Evolutionary conservation across 64 coral and sea anemone genomes (phyloP).

Genomic region (Montipora efflorescens): DNA sequence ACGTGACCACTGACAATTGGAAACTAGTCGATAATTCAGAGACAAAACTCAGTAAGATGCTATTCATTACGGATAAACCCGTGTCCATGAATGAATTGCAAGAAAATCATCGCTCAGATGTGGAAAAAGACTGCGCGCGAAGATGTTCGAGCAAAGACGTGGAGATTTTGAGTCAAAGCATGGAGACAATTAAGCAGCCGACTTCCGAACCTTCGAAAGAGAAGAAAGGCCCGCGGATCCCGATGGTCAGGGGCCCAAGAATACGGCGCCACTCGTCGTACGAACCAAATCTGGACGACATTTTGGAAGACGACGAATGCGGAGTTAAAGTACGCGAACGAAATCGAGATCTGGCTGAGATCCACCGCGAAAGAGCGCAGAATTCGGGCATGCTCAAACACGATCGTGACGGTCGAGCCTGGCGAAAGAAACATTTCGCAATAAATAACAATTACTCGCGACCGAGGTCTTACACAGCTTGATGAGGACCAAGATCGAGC

Average conservation of each 20-base stretch:
- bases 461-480: constrained; percentile 42
- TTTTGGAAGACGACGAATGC: constrained; percentile 59
- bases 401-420: constrained; percentile 46
- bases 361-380: constrained; percentile 54
- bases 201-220: not conserved
- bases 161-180: constrained; percentile 59
- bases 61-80: constrained; percentile 64
- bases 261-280: constrained; percentile 67
- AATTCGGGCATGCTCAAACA: constrained; percentile 34
- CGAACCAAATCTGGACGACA: constrained; percentile 73
- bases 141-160: constrained; percentile 66
- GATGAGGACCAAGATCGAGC: not conserved
- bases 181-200: constrained; percentile 10
- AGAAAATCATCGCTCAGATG: constrained; percentile 31
- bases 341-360: constrained; percentile 53
- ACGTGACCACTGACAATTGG: not conserved
- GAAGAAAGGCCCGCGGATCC: not conserved
- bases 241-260: constrained; percentile 5
- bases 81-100: constrained; percentile 73
- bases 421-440: constrained; percentile 45
- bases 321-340: not conserved
- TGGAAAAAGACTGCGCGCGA: constrained; percentile 52
- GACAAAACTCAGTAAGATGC: not conserved
- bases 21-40: not conserved
- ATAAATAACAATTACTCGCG: constrained; percentile 32